Conservation (phyloP, 2,888 invertebrate genomes). For the Notodonta ziczac region DNA sequence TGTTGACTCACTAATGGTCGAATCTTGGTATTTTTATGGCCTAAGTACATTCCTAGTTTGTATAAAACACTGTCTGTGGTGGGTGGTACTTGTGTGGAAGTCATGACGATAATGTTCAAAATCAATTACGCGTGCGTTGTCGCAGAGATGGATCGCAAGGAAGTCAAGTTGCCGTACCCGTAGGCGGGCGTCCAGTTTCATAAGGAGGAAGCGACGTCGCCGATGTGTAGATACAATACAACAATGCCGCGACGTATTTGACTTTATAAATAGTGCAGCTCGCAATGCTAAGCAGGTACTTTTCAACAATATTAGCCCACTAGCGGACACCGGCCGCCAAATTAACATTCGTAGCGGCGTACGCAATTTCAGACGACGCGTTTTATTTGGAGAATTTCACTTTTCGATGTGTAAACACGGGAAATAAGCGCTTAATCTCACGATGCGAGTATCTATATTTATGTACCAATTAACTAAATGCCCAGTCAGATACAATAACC, state of each 20-base stretch:
- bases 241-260: slow-evolving; percentile 76
- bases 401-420: slow-evolving; percentile 11
- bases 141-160: slow-evolving; percentile 55
- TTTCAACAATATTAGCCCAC: slow-evolving; percentile 43
- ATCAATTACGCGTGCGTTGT: slow-evolving; percentile 6
- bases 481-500: neutral
- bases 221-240: slow-evolving; percentile 70
- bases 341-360: slow-evolving; percentile 26
- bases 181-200: slow-evolving; percentile 62
- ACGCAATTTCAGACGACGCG: slow-evolving; percentile 10
- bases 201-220: slow-evolving; percentile 66
- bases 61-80: neutral
- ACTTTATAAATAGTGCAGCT: slow-evolving; percentile 78
- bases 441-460: neutral
- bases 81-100: slow-evolving; percentile 9
- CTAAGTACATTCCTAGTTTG: neutral
- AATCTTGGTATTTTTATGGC: no score
- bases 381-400: slow-evolving; percentile 15
- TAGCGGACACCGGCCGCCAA: slow-evolving; percentile 27
- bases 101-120: neutral
- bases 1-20: no score
- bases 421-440: slow-evolving; percentile 1
- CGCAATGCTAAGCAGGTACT: slow-evolving; percentile 54
- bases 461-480: neutral
- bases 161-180: slow-evolving; percentile 55